A percentile compares a stretch with the other conserved stretches of the same genome.
Evolutionary conservation across 2,797 vertebrate genomes (phyloP).

Genomic region (Cetoscarus ocellatus): DNA sequence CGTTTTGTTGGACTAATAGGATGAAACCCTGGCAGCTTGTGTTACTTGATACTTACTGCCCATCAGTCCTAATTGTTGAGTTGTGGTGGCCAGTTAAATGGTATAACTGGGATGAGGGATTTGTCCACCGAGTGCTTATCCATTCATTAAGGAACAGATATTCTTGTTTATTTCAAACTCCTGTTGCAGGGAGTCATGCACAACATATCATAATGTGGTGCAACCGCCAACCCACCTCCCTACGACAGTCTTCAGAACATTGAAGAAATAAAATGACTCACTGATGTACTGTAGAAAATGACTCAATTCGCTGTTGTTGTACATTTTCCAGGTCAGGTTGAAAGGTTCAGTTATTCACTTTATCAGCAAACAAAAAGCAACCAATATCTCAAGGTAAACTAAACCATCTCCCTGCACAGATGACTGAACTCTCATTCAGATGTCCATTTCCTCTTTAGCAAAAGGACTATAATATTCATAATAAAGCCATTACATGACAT

Average conservation of each 20-base stretch:
- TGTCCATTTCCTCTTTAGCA: background rate
- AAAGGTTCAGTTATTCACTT: slow-evolving; percentile 1
- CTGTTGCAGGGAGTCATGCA: too few species aligned
- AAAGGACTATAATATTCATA: background rate
- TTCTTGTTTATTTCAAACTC: too few species aligned
- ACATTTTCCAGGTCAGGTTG: too few species aligned
- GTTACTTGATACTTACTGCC: too few species aligned
- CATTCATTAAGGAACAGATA: too few species aligned
- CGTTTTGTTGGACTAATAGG: too few species aligned
- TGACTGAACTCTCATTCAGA: background rate
- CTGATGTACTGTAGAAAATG: background rate
- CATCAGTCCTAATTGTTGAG: too few species aligned
- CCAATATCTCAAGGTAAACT: slow-evolving; percentile 4
- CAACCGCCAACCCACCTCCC: background rate
- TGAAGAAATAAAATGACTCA: background rate
- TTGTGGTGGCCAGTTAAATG: too few species aligned
- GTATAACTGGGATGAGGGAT: too few species aligned
- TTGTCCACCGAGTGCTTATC: too few species aligned
- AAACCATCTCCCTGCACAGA: background rate
- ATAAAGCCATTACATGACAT: background rate
- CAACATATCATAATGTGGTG: background rate
- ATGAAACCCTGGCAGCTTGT: too few species aligned
- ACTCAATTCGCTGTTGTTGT: too few species aligned
- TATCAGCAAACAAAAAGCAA: background rate
- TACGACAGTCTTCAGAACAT: background rate